Evolutionary conservation across 2,797 vertebrate genomes (phyloP).

Genomic region (Nyctibius grandis): DNA sequence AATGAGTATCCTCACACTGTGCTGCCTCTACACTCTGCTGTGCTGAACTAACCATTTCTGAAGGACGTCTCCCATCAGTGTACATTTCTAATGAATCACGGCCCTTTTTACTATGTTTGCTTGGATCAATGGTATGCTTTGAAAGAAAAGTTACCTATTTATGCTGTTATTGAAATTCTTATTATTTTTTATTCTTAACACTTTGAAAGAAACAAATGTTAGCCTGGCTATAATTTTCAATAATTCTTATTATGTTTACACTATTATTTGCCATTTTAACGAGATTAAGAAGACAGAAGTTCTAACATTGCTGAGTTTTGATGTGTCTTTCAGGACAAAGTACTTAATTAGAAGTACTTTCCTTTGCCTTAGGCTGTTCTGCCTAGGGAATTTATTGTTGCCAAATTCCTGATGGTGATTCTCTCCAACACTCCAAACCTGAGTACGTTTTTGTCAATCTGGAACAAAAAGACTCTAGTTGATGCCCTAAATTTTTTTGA

Average conservation of each 20-base stretch:
- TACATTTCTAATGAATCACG: background rate
- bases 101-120: background rate
- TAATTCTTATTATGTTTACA: background rate
- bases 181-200: background rate
- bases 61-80: background rate
- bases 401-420: background rate
- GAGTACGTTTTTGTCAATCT: background rate
- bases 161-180: background rate
- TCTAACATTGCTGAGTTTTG: background rate
- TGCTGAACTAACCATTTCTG: background rate
- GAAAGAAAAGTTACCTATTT: background rate
- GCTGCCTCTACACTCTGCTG: background rate
- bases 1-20: background rate
- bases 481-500: background rate
- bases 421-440: background rate
- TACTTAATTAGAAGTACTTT: background rate
- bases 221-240: background rate
- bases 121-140: background rate
- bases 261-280: background rate
- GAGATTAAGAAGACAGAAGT: background rate
- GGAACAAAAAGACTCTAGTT: background rate
- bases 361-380: background rate
- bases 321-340: background rate
- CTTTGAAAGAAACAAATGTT: background rate
- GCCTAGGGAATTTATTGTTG: background rate